These are phyloP conservation scores for Poecilia velifera DNA, from an alignment of 2,797 vertebrate genomes.

Conservation along the genomic window DNA sequence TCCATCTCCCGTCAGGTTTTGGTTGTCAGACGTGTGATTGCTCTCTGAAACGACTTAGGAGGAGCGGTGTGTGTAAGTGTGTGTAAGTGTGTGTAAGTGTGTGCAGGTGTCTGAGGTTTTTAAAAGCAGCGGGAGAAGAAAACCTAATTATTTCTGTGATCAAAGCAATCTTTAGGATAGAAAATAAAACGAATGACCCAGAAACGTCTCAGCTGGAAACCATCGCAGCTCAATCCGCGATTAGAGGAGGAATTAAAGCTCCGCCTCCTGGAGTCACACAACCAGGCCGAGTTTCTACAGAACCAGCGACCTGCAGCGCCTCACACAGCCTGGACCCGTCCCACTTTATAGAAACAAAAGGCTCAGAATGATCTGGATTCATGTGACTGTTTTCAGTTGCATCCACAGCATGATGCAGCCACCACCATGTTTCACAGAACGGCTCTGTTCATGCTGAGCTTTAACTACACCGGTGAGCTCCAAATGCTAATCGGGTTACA, in stretches of 20 bases:
- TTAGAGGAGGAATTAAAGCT: slow-evolving; percentile 54
- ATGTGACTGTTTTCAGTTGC: neutral
- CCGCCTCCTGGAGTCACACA: neutral
- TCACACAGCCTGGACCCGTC: neutral
- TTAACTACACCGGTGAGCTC: neutral
- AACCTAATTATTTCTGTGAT: slow-evolving; percentile 73
- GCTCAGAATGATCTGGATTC: neutral
- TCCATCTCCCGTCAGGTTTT: slow-evolving; percentile 11
- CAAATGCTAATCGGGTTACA: neutral
- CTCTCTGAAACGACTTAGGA: neutral
- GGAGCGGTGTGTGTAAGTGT: neutral
- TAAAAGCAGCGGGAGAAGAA: slow-evolving; percentile 30
- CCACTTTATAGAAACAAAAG: too few species aligned
- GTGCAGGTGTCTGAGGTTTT: slow-evolving; percentile 34
- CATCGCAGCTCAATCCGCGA: slow-evolving; percentile 69
- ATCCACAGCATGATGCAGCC: neutral
- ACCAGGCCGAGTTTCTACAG: slow-evolving; percentile 1
- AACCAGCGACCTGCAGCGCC: slow-evolving; percentile 6
- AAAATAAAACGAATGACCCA: slow-evolving; percentile 61
- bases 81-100: neutral
- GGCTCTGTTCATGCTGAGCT: neutral
- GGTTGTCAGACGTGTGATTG: slow-evolving; percentile 4
- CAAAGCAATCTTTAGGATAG: slow-evolving; percentile 71
- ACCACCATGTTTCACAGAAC: neutral
- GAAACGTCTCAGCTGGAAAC: slow-evolving; percentile 73